Evolutionary conservation across 2,797 vertebrate species (phyloP), one percentile per base, ranked within the genome.

Genomic region (Enteromius thamalakanensis): DNA sequence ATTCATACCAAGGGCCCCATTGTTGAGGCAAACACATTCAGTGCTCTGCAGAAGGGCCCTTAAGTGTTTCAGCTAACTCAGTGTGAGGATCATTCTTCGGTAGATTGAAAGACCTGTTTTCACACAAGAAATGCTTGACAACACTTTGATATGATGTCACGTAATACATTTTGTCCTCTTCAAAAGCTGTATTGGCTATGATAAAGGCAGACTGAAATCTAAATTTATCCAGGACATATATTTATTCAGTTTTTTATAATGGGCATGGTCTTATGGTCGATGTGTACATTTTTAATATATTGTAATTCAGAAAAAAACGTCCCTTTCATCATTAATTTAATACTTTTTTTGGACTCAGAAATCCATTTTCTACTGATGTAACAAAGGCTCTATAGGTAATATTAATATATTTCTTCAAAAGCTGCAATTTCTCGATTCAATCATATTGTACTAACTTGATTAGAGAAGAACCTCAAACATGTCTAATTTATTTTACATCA

Each of bases 11-110:
- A 42, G 53, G 49, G 37, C n/a, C 72, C 49, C 19, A 17, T 26
- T 72, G 58, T 67, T 26, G 72, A 82, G 58, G 32, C 71, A 82
- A 67, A 47, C 34, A 8, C 49, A 76, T 34, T 71, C 60, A 26
- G 23, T 11, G 15, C 23, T 34, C 17, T 67, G 40, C n/a, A 49
- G 51, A 78, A 78, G 45, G n/a, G 55, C 55, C 70, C 70, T 81
- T 68, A 69, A 68, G 58, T 74, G 81, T 76, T 68, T 76, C 58
- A 65, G 80, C 42, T 76, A 62, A 58, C 34, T 82, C 64, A 76
- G 19, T 15, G 71, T 45, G 62, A 82, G 68, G 51, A 71, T 74
- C 69, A 34, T 74, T 49, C 40, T 51, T 14, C 4, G 8, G 29
- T 62, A 58, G 51, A 21, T 21, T 49, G 53, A 37, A 34, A 21